phyloP scores from a whole-genome alignment of 1,140 invertebrate species.

The Bacillus rossius region DNA sequence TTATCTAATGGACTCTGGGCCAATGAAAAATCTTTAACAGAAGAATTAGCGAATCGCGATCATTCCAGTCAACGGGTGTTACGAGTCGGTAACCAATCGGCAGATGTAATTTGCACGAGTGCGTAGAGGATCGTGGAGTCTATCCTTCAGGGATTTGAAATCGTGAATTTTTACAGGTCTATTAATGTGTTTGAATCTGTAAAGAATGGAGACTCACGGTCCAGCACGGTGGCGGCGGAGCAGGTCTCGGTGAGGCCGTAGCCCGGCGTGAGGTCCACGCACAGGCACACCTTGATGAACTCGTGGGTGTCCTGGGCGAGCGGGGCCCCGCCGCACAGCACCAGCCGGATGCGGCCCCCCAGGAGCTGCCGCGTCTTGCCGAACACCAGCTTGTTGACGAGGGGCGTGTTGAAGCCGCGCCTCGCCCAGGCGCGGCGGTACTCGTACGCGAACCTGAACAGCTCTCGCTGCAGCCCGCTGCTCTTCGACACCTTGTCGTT shows the following conservation, averaged over 20 bases:
- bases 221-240: conserved; percentile 87
- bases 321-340: conserved; percentile 91
- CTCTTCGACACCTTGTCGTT: conserved; percentile 83
- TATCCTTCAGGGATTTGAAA: no score
- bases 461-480: conserved; percentile 62
- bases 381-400: conserved; percentile 76
- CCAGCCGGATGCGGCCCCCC: conserved; percentile 79
- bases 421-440: conserved; percentile 86
- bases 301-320: conserved; percentile 93
- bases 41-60: no score
- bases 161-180: no score
- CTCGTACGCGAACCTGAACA: conserved; percentile 88
- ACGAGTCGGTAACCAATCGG: no score
- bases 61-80: no score
- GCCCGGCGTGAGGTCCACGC: conserved; percentile 85
- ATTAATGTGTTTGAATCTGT: no score
- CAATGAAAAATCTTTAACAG: no score
- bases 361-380: conserved; percentile 70
- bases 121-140: no score
- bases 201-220: conserved; percentile 54
- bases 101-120: no score
- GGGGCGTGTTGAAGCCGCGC: conserved; percentile 76
- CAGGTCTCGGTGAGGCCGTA: conserved; percentile 98
- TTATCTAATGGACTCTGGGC: no score
- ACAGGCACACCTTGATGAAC: conserved; percentile 91